Evolutionary conservation across 2,797 vertebrate genomes (phyloP), one percentile per base, ranked within the genome.

Genomic region (Arrhamphus sclerolepis): DNA sequence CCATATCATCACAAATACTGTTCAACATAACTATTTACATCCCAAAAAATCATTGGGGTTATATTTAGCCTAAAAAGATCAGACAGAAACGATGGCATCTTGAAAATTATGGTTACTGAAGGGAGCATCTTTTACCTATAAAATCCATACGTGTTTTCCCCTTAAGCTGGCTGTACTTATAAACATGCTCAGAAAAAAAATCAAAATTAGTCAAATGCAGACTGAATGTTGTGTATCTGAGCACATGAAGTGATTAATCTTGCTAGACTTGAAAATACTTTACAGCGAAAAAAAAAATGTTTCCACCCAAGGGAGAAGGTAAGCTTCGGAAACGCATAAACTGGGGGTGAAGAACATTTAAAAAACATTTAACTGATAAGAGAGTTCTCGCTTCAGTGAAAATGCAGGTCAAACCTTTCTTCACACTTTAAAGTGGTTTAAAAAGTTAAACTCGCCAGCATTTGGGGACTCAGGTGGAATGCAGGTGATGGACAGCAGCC

Each of bases 171-270:
- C 8, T 26, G 42, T 26, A 39, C 6, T 29, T 6, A n/a, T 41
- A 28, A 51, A 51, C 29, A 54, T 26, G 13, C 17, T 44, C n/a
- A 9, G 54, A 44, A 50, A 47, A 50, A 44, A 50, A 47, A 50
- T 11, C 39, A 65, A 20, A 46, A 24, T 20, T 7, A 51, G 19
- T 11, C 11, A 22, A 46, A 44, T 28, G 29, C 38, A 56, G 21
- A 64, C 46, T 18, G 17, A 4, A 56, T 56, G 16, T 28, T 51
- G 16, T 26, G 26, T n/a, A 19, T 50, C 24, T 19, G 17, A 40
- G 34, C 39, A 21, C 34, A 31, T 21, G 17, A 1, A 13, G 7
- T 24, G 24, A 7, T 24, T 1, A n/a, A 31, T 50, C 13, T 13
- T 19, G 40, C 41, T 51, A 0, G 28, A 51, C 41, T 21, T 52